phyloP scores from a whole-genome alignment of 2,113 vertebrate genomes.

The Arenaria interpres region DNA sequence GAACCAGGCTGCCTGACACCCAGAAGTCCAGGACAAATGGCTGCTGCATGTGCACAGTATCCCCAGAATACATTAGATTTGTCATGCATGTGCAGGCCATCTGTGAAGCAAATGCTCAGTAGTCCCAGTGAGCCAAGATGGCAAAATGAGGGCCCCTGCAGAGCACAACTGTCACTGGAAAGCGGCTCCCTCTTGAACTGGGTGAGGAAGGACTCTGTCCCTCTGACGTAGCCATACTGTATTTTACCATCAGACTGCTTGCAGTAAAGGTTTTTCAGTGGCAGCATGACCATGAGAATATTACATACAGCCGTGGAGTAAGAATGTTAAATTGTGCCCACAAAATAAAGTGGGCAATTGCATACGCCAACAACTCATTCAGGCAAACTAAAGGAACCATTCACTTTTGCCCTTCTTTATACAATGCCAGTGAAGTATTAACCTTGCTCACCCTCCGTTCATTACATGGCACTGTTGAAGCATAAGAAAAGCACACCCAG shows the following conservation, averaged over 20 bases:
- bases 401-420: not conserved
- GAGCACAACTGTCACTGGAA: not conserved
- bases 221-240: not conserved
- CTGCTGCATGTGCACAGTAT: not conserved
- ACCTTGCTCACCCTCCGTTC: not conserved
- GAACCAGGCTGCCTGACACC: not conserved
- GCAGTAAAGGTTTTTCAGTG: not conserved
- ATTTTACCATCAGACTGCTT: not conserved
- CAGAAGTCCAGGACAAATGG: not conserved
- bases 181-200: not conserved
- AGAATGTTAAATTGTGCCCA: not conserved
- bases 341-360: not conserved
- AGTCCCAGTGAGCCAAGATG: not conserved
- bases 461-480: not conserved
- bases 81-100: slow-evolving; percentile 37
- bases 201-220: not conserved
- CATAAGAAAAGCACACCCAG: not conserved
- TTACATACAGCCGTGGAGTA: not conserved
- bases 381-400: not conserved
- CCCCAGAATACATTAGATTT: not conserved
- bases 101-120: not conserved
- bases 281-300: not conserved
- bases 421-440: not conserved
- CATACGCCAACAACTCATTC: not conserved
- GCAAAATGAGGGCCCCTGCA: not conserved